Percentiles rank a stretch among this genome's conserved stretches.
Evolutionary conservation across 1,140 invertebrate species (phyloP).

Genomic region (Drosophila ambigua): DNA sequence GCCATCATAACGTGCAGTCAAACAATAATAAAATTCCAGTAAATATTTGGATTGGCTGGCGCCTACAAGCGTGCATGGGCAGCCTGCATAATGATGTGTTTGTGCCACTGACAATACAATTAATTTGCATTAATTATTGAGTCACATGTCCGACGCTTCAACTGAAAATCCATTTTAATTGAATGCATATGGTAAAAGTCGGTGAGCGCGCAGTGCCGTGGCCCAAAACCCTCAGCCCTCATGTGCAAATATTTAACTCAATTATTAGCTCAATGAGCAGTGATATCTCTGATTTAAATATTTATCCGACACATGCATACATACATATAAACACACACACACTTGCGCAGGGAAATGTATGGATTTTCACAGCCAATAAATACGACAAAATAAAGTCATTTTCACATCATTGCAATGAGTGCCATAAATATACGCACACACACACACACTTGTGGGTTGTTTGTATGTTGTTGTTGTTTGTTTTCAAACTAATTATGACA

Average conservation of each 20-base stretch:
- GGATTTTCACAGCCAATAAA: constrained; percentile 8
- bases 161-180: constrained; percentile 38
- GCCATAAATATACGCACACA: not conserved
- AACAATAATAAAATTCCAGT: too few species aligned
- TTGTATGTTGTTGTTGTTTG: not conserved
- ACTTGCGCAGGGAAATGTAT: not conserved
- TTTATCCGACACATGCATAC: constrained; percentile 10
- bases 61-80: not conserved
- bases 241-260: constrained; percentile 47
- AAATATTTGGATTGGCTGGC: too few species aligned
- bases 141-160: constrained; percentile 22
- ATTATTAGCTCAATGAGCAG: constrained; percentile 44
- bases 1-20: too few species aligned
- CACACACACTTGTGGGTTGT: not conserved
- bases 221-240: too few species aligned
- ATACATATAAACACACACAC: not conserved
- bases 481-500: constrained; percentile 41
- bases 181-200: not conserved
- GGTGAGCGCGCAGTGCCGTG: too few species aligned
- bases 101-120: constrained; percentile 35
- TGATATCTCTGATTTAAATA: constrained; percentile 42
- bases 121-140: constrained; percentile 57
- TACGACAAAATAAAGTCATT: constrained; percentile 9
- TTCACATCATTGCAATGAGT: constrained; percentile 9
- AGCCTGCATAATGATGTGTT: not conserved